Evolutionary conservation across 1,140 invertebrate species (phyloP).

Genomic region (Reticulitermes speratus): DNA sequence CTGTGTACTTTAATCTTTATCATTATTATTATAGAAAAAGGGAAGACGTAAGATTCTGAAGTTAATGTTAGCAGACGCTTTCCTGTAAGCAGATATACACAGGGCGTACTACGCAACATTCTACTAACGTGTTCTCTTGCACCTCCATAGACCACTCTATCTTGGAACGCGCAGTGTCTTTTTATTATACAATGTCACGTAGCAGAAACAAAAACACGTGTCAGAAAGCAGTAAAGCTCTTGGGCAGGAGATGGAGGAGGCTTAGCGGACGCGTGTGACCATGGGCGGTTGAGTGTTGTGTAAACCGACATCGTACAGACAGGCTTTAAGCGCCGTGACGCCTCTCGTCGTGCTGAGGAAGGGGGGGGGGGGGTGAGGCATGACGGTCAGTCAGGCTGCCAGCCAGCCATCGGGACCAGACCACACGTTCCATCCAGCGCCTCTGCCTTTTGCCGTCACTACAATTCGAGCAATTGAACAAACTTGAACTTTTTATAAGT

Average conservation of each 20-base stretch:
- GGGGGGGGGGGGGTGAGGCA: too few species aligned
- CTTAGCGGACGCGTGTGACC: conserved; percentile 15
- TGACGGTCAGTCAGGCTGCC: not conserved
- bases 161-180: not conserved
- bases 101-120: too few species aligned
- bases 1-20: too few species aligned
- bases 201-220: conserved; percentile 15
- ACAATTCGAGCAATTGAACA: not conserved
- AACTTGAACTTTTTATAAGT: not conserved
- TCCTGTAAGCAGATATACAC: too few species aligned
- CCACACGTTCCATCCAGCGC: not conserved
- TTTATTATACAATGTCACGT: conserved; percentile 14
- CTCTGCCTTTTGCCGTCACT: not conserved
- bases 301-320: not conserved
- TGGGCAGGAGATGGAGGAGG: conserved; percentile 11
- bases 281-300: not conserved
- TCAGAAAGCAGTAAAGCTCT: conserved; percentile 11
- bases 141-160: not conserved
- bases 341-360: too few species aligned
- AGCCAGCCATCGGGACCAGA: not conserved
- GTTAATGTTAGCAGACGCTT: too few species aligned
- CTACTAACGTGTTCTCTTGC: too few species aligned
- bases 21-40: too few species aligned
- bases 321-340: too few species aligned
- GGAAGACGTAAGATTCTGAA: too few species aligned